phyloP scores from a whole-genome alignment of 92 coral and sea anemone species.

The Zoanthus sociatus region DNA sequence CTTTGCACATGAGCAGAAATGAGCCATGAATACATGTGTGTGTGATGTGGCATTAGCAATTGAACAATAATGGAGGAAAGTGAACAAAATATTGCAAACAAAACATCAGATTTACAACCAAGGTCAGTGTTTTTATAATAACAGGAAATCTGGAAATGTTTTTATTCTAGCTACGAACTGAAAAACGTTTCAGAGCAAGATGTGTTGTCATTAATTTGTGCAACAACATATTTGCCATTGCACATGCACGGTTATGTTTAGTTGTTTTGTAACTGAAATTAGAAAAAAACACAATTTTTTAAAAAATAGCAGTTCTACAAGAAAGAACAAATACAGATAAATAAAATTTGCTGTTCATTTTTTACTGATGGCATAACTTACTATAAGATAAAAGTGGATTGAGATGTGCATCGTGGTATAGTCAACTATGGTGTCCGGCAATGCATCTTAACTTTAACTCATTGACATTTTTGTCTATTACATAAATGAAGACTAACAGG shows the following conservation, averaged over 20 bases:
- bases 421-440: slow-evolving; percentile 34
- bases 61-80: slow-evolving; percentile 36
- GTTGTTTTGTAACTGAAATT: slow-evolving; percentile 23
- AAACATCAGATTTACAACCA: slow-evolving; percentile 22
- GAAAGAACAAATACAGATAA: slow-evolving; percentile 31
- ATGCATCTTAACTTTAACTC: slow-evolving; percentile 21
- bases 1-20: slow-evolving; percentile 47
- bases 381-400: slow-evolving; percentile 32
- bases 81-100: neutral
- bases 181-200: slow-evolving; percentile 29
- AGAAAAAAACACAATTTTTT: slow-evolving; percentile 25
- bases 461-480: slow-evolving; percentile 27
- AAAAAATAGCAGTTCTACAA: slow-evolving; percentile 29
- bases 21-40: slow-evolving; percentile 37
- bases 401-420: slow-evolving; percentile 36
- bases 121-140: slow-evolving; percentile 30
- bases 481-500: slow-evolving; percentile 33
- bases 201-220: slow-evolving; percentile 36
- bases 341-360: slow-evolving; percentile 32
- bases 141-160: slow-evolving; percentile 40
- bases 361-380: slow-evolving; percentile 38
- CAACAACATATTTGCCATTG: slow-evolving; percentile 34
- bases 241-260: slow-evolving; percentile 33
- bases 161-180: slow-evolving; percentile 29
- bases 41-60: slow-evolving; percentile 33